Evolutionary conservation across 2,113 vertebrate species (phyloP).

Genomic region (Physeter macrocephalus): DNA sequence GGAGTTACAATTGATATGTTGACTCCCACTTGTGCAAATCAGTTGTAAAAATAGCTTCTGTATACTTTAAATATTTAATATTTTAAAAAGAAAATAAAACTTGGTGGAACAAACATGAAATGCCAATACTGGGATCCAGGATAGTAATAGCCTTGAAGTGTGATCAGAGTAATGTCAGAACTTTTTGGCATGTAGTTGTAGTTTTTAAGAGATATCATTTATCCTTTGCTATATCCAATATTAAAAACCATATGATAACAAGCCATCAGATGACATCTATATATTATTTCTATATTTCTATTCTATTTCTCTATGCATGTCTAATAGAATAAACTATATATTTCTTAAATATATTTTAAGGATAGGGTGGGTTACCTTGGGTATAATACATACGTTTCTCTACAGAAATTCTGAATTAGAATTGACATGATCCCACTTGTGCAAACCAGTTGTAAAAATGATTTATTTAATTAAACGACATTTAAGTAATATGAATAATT

Average conservation of each 20-base stretch:
- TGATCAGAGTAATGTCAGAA: not conserved
- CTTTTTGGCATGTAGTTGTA: not conserved
- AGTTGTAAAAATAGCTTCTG: not conserved
- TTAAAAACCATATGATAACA: not conserved
- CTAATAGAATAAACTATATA: not conserved
- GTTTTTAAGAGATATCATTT: not conserved
- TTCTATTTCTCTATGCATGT: not conserved
- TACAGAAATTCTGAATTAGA: not conserved
- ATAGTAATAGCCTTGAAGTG: not conserved
- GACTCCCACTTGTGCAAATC: not conserved
- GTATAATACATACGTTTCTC: not conserved
- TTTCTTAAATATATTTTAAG: not conserved
- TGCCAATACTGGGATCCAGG: not conserved
- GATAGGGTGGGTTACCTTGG: not conserved
- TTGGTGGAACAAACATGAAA: not conserved
- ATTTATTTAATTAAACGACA: not conserved
- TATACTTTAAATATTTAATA: not conserved
- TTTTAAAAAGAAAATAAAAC: not conserved
- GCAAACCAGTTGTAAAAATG: not conserved
- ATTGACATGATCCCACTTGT: not conserved
- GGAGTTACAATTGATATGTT: not conserved
- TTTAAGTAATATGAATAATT: not conserved
- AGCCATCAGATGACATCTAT: not conserved
- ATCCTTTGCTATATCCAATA: not conserved
- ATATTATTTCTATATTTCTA: not conserved